Evolutionary conservation across 2,888 invertebrate genomes (phyloP).

Genomic region (Tanypteryx hageni): DNA sequence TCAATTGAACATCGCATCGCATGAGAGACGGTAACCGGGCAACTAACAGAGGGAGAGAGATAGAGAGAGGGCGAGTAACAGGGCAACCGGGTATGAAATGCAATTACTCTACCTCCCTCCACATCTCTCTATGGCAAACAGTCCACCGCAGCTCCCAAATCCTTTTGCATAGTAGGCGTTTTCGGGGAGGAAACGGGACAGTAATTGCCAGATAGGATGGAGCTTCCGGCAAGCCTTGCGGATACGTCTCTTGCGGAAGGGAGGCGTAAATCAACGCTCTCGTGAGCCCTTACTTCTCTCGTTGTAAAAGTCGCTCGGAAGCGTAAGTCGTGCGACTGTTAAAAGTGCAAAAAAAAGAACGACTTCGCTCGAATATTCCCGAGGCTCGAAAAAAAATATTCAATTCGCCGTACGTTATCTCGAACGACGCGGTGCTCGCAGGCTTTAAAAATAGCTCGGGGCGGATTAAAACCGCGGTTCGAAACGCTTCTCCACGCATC

Average conservation of each 20-base stretch:
- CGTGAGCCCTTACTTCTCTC: too few species aligned
- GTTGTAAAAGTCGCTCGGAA: too few species aligned
- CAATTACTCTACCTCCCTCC: constrained; percentile 39
- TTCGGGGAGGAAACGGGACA: neutral
- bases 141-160: neutral
- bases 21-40: constrained; percentile 37
- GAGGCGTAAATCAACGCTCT: too few species aligned
- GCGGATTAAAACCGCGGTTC: too few species aligned
- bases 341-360: too few species aligned
- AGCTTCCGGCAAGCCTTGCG: constrained; percentile 8
- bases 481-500: too few species aligned
- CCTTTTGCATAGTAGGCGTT: neutral
- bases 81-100: constrained; percentile 42
- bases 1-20: constrained; percentile 29
- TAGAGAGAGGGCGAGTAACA: constrained; percentile 26
- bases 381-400: too few species aligned
- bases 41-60: constrained; percentile 24
- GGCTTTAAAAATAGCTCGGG: too few species aligned
- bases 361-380: too few species aligned
- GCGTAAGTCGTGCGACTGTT: too few species aligned
- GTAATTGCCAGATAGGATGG: constrained; percentile 10
- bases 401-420: too few species aligned
- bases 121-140: neutral
- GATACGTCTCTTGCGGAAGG: neutral
- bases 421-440: too few species aligned